A percentile compares a stretch with the other conserved stretches of the same genome.
Evolutionary conservation across 2,888 invertebrate genomes (phyloP).

Genomic region (Glyphotaelius pellucidus): DNA sequence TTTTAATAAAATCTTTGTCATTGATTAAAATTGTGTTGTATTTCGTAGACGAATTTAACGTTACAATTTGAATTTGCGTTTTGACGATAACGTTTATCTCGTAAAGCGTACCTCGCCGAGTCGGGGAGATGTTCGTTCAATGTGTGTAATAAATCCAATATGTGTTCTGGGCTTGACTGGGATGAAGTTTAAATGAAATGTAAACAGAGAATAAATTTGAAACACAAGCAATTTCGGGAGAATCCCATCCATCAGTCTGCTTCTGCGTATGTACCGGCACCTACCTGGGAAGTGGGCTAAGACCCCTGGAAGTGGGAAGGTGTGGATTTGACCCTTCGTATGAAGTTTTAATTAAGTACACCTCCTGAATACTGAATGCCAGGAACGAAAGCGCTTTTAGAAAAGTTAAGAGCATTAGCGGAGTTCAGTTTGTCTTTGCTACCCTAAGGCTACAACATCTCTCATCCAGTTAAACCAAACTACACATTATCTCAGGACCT

Average conservation of each 20-base stretch:
- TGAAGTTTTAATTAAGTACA: conserved; percentile 66
- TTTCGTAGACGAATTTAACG: too few species aligned
- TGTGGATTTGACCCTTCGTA: conserved; percentile 56
- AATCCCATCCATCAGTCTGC: conserved; percentile 31
- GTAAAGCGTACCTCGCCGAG: neutral
- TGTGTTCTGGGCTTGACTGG: conserved; percentile 10
- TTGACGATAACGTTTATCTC: neutral
- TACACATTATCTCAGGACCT: neutral
- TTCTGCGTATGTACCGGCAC: neutral
- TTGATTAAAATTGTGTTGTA: too few species aligned
- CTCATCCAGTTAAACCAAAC: conserved; percentile 21
- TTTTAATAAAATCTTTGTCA: too few species aligned
- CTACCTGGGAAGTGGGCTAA: conserved; percentile 23
- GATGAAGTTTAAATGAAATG: conserved; percentile 49
- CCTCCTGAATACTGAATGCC: conserved; percentile 61
- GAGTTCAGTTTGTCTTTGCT: conserved; percentile 63
- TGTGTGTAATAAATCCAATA: neutral
- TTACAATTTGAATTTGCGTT: neutral
- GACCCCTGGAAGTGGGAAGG: conserved; percentile 11
- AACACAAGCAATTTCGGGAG: conserved; percentile 41
- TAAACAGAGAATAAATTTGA: conserved; percentile 46
- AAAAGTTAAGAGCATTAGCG: conserved; percentile 61
- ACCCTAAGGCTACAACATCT: conserved; percentile 43
- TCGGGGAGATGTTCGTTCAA: neutral
- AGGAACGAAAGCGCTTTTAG: conserved; percentile 54